Evolutionary conservation across 2,797 vertebrate genomes (phyloP), one percentile per base, ranked within the genome.

Genomic region (Xenopus petersii): DNA sequence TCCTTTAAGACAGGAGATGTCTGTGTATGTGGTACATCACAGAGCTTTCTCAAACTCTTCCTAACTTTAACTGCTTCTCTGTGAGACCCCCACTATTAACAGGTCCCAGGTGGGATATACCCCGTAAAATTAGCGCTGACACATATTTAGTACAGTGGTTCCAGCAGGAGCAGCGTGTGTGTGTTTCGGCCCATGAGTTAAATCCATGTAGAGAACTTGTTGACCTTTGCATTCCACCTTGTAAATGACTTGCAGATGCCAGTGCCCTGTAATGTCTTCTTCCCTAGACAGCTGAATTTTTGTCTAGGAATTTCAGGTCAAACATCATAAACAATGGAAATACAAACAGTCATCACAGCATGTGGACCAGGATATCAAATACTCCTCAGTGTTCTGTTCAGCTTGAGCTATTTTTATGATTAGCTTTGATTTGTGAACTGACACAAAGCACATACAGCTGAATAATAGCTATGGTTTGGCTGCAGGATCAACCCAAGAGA

Each of bases 201-300:
- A 72, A 54, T 5, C 47, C 64, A 63, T 67, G 56, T 36, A 3
- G 3, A 12, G 58, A 17, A 33, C 63, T 26, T 55, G 13, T 11
- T 77, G 70, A 73, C 70, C 64, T 48, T 54, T 49, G 42, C 70
- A 69, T 73, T 62, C 75, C 60, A 58, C 70, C 48, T 21, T 68
- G 58, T 56, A 73, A 77, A 77, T 73, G 64, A 42, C 36, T 73
- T 77, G 21, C 75, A 77, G 70, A 77, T 73, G 70, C 58, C 75
- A 64, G 42, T 77, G 64, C 56, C 70, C 63, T 61, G 47, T 5
- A 26, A 67, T 60, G 60, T 72, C 64, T 56, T 16, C 11, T 33
- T 56, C 10, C 17, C 75, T 51, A 73, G 75, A 68, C 65, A 77
- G 70, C 58, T 68, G 75, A 49, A 47, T 58, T 17, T 73, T 56